Evolutionary conservation across 2,888 invertebrate genomes (phyloP), one percentile per base, ranked within the genome.

Genomic region (Dicyrtoma fusca): DNA sequence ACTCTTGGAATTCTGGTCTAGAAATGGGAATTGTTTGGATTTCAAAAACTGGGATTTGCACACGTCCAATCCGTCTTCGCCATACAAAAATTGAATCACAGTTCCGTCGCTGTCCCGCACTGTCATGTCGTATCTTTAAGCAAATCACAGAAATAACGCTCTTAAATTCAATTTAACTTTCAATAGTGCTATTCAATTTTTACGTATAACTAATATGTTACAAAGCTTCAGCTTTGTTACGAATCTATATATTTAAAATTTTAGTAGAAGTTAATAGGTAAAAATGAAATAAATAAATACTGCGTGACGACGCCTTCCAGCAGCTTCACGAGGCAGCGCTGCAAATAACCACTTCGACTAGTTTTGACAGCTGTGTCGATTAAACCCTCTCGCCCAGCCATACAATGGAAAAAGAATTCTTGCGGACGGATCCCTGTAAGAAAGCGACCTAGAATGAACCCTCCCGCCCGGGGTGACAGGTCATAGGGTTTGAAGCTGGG

Each of bases 321-420:
- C 86, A 98, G 97, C 84, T 99, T 99, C 72, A 99, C 93, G 10
- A 99, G 86, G 85, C 99, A 99, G 76, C 97, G 87, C 84, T 98
- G 97, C 71, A 99, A 86, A 84, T 99, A 99, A 80, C 99, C 99
- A 81, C 97, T 97, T 75, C 97, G 89, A 85, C 96, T 97, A 0
- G 99, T 99, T 86, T 99, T 99, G 0, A 99, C 98, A 77, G 99
- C 99, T 3, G 99, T 99, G 89, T 99, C 99, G 81, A 99, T 95
- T 69, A 99, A 88, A 87, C 99, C 95, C 90, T 99, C 99, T 84
- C 99, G 89, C 70, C 99, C 99, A 69, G 99, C 99, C 98, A 99
- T 99, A 82, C 98, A 98, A 87, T 99, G 98, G 85, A 97, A 98
- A 86, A 97, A 99, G 83, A 97, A 97, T 82, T 99, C 98, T 84